Evolutionary conservation across 2,888 invertebrate genomes (phyloP), one percentile per base, ranked within the genome.

Genomic region (Allolobophora icterica): DNA sequence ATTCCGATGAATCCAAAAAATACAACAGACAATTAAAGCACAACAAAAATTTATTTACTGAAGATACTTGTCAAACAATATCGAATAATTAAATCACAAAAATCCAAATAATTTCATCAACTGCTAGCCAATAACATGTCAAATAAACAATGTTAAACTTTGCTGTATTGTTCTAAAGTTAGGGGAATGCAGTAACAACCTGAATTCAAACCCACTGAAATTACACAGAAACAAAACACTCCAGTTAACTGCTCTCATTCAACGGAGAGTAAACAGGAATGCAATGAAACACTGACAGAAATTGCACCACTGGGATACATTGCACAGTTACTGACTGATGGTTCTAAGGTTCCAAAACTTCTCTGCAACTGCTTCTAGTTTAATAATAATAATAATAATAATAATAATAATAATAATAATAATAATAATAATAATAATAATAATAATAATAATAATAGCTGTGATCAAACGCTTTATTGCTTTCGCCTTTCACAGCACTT

Each of bases 41-140:
- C 71, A 71, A 30, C 30, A 8, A 71, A 71, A 71, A 71, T 71
- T 30, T 71, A 71, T 71, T 52, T 1, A 52, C 52, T 71, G 71
- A 71, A 71, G 30, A 71, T 71, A 71, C n/a, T 71, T 71, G 30
- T 71, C 71, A 71, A 71, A 71, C 71, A 71, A 71, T 71, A 71
- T 71, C 71, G 13, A 71, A 71, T 71, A 71, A 71, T 71, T 30
- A 71, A 30, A 71, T 71, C 71, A 71, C 71, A 71, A 71, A 52
- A 71, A n/a, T n/a, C 30, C n/a, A 71, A 30, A 52, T 24, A 52
- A 52, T 52, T 71, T 71, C 13, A 71, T 71, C n/a, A 30, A 71
- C 30, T 71, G 71, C 71, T n/a, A 71, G n/a, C 71, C 71, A 71
- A 71, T 71, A 71, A n/a, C 11, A 52, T 24, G 71, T 8, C 30